Base-by-base conservation (phyloP, 2,888 invertebrate genomes). In the Caenorhabditis angaria region DNA sequence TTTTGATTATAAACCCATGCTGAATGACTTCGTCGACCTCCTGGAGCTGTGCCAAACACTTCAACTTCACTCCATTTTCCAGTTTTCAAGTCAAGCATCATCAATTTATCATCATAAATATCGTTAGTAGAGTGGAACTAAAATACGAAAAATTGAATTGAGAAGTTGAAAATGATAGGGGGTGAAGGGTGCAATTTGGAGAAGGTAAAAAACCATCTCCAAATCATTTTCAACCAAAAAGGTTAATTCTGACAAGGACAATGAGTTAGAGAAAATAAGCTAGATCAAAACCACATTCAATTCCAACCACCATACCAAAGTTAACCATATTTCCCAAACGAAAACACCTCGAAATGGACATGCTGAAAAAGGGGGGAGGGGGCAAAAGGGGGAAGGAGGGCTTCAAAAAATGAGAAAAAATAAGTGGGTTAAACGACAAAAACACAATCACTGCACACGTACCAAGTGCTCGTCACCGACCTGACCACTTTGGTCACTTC, bases 11-110 rank as follows among this genome's bases (percentile, higher is more conserved):
- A 91, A 6, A 92, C 89, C 91, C 94, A 94, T 82, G 94, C 93
- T 74, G 95, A 94, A 90, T 95, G 95, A 88, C 94, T 94, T 57
- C 95, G 90, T 76, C 95, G 90, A 47, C 94, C 94, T 64, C 91
- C 90, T 2, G 95, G 95, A 18, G 82, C 74, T 14, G 22, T 62
- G 59, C 90, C 89, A 2, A 93, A 88, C 69, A 90, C 91, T 76
- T 86, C 89, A 35, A 91, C 91, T 75, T 71, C 64, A 8, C 90
- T 89, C 95, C 95, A 95, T 61, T 90, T 90, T 67, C 91, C 90
- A 28, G 91, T 91, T 65, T 89, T 88, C 69, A 93, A 91, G 88
- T 95, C 93, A 75, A 94, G 87, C 1, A 61, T 79, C 70, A 72
- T 74, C 32, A 77, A 57, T 0, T 62, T 61, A 41, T 76, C 74